A percentile compares a stretch with the other conserved stretches of the same genome.
Conservation (phyloP, 2,113 vertebrate species). For the Ptilonorhynchus violaceus region DNA sequence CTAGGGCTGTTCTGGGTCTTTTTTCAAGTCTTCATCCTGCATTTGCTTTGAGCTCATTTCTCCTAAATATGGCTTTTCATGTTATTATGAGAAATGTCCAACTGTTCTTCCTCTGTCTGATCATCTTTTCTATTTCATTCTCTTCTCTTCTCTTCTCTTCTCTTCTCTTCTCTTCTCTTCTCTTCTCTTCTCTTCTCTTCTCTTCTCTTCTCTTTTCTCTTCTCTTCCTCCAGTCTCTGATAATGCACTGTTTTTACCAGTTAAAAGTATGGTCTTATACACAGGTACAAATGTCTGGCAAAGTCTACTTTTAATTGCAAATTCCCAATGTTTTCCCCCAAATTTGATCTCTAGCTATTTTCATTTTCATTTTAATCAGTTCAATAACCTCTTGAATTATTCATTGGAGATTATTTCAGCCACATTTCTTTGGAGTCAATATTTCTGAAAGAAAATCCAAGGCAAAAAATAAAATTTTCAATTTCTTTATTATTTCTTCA, state of each 20-base stretch:
- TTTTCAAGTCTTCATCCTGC: neutral
- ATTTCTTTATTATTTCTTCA: neutral
- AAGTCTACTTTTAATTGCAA: neutral
- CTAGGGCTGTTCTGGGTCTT: neutral
- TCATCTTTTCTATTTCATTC: neutral
- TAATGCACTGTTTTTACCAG: neutral
- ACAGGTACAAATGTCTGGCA: neutral
- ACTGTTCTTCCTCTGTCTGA: neutral
- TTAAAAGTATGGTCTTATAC: neutral
- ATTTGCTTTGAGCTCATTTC: neutral
- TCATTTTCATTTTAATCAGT: neutral
- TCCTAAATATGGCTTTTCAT: neutral
- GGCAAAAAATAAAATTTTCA: neutral
- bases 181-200: neutral
- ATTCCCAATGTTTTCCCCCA: neutral
- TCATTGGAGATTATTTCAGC: neutral
- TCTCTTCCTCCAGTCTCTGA: neutral
- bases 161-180: neutral
- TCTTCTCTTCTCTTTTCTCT: too few species aligned
- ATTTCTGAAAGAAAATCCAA: neutral
- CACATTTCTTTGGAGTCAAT: neutral
- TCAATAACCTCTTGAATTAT: neutral
- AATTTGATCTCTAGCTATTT: neutral
- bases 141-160: neutral
- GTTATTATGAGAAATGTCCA: neutral